Percentiles rank a stretch among this genome's conserved stretches.
These are phyloP conservation scores for Lycocorax pyrrhopterus DNA, from an alignment of 2,113 vertebrate species.

Conservation along the genomic window DNA sequence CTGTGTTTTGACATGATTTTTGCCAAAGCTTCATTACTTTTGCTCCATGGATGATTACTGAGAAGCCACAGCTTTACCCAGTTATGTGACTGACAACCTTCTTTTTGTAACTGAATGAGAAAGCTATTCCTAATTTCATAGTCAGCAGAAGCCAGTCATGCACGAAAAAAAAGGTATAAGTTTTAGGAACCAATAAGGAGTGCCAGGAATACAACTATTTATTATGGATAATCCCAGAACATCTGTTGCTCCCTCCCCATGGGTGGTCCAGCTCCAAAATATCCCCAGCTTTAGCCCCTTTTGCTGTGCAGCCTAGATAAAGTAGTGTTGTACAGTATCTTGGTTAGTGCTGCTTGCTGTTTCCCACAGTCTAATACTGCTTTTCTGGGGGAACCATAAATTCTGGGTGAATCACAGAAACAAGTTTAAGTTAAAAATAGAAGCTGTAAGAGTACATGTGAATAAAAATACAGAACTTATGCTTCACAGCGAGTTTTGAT, in stretches of 20 bases:
- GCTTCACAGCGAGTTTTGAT: not conserved
- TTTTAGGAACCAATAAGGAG: not conserved
- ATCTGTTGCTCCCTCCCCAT: slow-evolving; percentile 39
- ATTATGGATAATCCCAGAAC: slow-evolving; percentile 31
- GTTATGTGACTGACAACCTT: not conserved
- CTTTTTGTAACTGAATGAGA: not conserved
- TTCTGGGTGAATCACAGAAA: not conserved
- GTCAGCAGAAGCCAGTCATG: slow-evolving; percentile 25
- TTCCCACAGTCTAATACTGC: not conserved
- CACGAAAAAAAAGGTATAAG: not conserved
- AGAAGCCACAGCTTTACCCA: not conserved
- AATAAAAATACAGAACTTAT: not conserved
- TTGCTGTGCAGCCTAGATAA: not conserved
- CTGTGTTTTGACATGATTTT: not conserved
- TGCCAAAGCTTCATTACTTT: not conserved
- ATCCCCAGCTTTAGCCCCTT: not conserved
- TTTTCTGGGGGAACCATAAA: not conserved
- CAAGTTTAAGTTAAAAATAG: not conserved
- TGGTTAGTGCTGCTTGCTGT: not conserved
- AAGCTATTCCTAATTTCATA: not conserved
- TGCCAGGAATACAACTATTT: slow-evolving; percentile 32
- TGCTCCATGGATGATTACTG: not conserved
- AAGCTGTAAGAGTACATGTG: not conserved
- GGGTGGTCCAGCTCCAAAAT: slow-evolving; percentile 42
- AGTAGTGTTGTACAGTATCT: not conserved